Evolutionary conservation across 64 coral and sea anemone genomes (phyloP), one percentile per base, ranked within the genome.

Genomic region (Stylophora pistillata): DNA sequence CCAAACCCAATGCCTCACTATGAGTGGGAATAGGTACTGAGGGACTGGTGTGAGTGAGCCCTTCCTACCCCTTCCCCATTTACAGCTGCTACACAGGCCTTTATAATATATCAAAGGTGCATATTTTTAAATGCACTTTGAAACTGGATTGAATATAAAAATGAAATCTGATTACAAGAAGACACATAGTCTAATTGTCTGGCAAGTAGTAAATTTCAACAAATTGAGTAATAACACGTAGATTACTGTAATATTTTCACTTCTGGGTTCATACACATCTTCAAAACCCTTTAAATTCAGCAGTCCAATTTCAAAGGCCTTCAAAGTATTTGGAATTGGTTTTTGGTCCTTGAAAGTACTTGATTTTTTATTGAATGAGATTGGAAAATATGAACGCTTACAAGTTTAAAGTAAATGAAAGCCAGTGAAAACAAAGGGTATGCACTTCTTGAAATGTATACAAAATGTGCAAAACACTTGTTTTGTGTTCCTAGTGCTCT

Each of bases 351-450:
- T 47, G 33, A 77, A 77, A 77, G 74, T 77, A 15, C 37, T 77
- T 77, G 34, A 77, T 77, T 77, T 77, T 55, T 77, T 77, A 77
- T 77, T 77, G 74, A 77, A 77, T 3, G 23, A 16, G 37, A 77
- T 77, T 1, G 37, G 15, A 77, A 53, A 53, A 77, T 77, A 77
- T 53, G 3, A 77, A 77, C 47, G 37, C 37, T 77, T 77, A 53
- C 15, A 53, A 55, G 74, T 77, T 53, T 77, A 77, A 77, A 77
- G 74, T 77, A 77, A 77, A 54, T 77, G 34, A 77, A 77, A 56
- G 74, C 74, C 74, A 77, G 47, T 77, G 74, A 53, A 53, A 77
- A 23, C 33, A 77, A 77, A 54, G 3, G 53, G 74, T 23, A 53
- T 55, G 53, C 4, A 15, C 11, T 77, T 21, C 34, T 53, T 20